Evolutionary conservation across 2,888 invertebrate species (phyloP).

Genomic region (Metellina segmentata): DNA sequence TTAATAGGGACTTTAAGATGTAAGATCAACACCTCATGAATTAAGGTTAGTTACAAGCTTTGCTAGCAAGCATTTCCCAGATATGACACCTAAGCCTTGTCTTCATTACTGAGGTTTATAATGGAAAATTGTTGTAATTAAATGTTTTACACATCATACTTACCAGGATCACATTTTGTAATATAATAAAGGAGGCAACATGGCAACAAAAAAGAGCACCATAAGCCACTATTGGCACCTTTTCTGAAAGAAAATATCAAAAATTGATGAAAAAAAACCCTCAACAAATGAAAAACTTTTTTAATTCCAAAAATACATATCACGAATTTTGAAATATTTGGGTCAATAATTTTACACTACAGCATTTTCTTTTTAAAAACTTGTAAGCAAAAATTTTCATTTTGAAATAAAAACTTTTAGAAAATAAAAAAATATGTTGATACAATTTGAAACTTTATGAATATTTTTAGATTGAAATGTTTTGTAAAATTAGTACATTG

Average conservation of each 20-base stretch:
- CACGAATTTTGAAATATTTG: not conserved
- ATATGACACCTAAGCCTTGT: no score
- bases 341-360: no score
- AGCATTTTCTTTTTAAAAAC: not conserved
- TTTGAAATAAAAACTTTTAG: not conserved
- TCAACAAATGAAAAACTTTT: not conserved
- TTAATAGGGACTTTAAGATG: no score
- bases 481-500: no score
- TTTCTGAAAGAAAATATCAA: conserved; percentile 21
- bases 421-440: no score
- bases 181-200: conserved; percentile 30
- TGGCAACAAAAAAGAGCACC: conserved; percentile 52
- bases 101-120: not conserved
- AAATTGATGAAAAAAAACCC: not conserved
- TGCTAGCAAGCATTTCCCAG: no score
- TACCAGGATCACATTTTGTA: conserved; percentile 18
- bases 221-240: conserved; percentile 17
- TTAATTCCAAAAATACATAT: not conserved
- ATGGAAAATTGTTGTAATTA: conserved; percentile 3
- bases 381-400: not conserved
- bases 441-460: no score
- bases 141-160: not conserved
- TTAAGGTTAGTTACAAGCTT: no score
- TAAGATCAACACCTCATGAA: no score
- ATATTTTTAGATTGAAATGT: no score